phyloP scores from a whole-genome alignment of 2,888 invertebrate species.

The Mythimna albipuncta region DNA sequence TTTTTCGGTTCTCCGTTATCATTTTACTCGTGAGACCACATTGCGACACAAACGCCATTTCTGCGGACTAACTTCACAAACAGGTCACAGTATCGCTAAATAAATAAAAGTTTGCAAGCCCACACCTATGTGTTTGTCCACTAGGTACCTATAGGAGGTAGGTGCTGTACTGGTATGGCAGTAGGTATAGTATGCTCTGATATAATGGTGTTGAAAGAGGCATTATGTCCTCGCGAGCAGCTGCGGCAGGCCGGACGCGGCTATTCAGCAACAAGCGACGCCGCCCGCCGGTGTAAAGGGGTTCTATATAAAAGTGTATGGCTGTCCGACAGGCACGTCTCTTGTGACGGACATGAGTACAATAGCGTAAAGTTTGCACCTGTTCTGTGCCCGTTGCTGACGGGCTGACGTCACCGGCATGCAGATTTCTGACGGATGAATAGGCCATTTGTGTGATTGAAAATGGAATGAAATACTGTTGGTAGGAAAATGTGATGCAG shows the following conservation, averaged over 20 bases:
- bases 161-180: not conserved
- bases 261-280: conserved; percentile 39
- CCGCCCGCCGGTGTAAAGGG: conserved; percentile 37
- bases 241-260: conserved; percentile 54
- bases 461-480: not conserved
- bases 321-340: conserved; percentile 18
- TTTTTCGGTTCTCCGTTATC: not conserved
- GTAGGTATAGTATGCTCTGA: conserved; percentile 23
- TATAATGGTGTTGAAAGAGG: conserved; percentile 53
- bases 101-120: conserved; percentile 53
- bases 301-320: conserved; percentile 44
- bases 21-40: not conserved
- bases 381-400: conserved; percentile 30
- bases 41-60: not conserved
- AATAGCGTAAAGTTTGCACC: conserved; percentile 49
- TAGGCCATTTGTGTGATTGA: conserved; percentile 15
- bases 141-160: conserved; percentile 8
- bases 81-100: conserved; percentile 41
- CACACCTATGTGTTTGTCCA: conserved; percentile 50
- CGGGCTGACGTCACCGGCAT: conserved; percentile 14
- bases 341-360: conserved; percentile 42
- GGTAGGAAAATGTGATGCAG: not conserved
- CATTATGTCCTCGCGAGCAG: conserved; percentile 54
- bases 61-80: conserved; percentile 23
- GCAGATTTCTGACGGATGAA: conserved; percentile 28